Evolutionary conservation across 1,140 invertebrate genomes (phyloP).

Genomic region (Nymphalis io): DNA sequence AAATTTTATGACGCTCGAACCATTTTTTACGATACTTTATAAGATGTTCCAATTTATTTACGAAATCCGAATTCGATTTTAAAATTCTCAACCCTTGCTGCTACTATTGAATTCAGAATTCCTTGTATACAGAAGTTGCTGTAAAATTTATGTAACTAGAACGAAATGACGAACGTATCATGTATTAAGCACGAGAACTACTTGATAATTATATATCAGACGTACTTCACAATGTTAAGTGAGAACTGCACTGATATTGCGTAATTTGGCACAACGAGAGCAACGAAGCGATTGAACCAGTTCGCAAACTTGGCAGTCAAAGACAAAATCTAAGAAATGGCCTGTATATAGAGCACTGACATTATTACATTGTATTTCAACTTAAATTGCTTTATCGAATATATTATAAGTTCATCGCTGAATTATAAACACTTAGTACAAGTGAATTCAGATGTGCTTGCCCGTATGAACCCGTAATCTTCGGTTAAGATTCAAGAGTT

Average conservation of each 20-base stretch:
- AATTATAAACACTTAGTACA: too few relatives aligned
- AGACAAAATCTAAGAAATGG: not conserved
- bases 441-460: too few relatives aligned
- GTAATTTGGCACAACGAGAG: slow-evolving; percentile 14
- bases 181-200: too few relatives aligned
- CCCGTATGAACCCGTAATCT: too few relatives aligned
- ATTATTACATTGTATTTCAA: too few relatives aligned
- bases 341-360: not conserved
- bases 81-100: not conserved
- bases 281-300: not conserved
- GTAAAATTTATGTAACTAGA: not conserved
- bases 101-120: not conserved
- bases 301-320: not conserved
- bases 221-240: not conserved
- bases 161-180: not conserved
- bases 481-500: too few relatives aligned
- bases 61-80: slow-evolving; percentile 2
- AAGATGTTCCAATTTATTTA: slow-evolving; percentile 3
- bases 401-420: too few relatives aligned
- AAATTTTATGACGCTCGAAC: slow-evolving; percentile 4
- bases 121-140: too few relatives aligned
- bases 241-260: slow-evolving; percentile 7
- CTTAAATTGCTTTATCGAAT: too few relatives aligned
- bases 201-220: not conserved
- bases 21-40: slow-evolving; percentile 14